These are phyloP conservation scores for Mythimna loreyi DNA, from an alignment of 2,888 invertebrate species.

Conservation along the genomic window DNA sequence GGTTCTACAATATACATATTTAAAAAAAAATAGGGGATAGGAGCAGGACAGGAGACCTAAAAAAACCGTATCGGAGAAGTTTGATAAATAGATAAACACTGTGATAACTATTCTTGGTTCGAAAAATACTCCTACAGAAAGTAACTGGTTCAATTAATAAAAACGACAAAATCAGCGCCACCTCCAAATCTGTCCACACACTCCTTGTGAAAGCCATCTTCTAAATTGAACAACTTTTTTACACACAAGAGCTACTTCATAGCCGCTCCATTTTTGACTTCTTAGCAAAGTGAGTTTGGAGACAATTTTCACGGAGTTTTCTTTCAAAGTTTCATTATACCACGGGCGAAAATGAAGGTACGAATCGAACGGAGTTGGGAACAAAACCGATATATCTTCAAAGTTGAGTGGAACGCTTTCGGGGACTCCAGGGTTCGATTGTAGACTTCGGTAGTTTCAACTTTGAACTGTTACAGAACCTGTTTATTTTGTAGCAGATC, in stretches of 20 bases:
- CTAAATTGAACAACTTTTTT: conserved; percentile 53
- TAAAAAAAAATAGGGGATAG: no score
- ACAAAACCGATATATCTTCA: conserved; percentile 83
- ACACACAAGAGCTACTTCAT: conserved; percentile 53
- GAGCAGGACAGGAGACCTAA: no score
- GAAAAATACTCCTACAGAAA: not conserved
- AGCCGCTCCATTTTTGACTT: conserved; percentile 61
- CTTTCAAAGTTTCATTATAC: conserved; percentile 74
- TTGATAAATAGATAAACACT: no score
- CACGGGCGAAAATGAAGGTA: conserved; percentile 73
- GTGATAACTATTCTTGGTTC: no score
- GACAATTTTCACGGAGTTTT: conserved; percentile 66
- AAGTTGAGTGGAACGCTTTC: conserved; percentile 68
- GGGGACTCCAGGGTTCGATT: conserved; percentile 63
- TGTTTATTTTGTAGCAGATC: conserved; percentile 63
- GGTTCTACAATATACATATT: no score
- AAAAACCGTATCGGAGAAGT: no score
- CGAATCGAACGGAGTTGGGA: conserved; percentile 75
- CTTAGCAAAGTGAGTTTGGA: conserved; percentile 63
- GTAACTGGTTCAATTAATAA: not conserved
- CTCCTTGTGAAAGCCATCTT: conserved; percentile 33
- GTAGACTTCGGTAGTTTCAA: conserved; percentile 75
- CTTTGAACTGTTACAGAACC: conserved; percentile 74
- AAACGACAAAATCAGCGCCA: conserved; percentile 11
- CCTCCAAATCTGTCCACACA: conserved; percentile 39